Conservation (phyloP, 2,888 invertebrate species). For the Nemurella pictetii region DNA sequence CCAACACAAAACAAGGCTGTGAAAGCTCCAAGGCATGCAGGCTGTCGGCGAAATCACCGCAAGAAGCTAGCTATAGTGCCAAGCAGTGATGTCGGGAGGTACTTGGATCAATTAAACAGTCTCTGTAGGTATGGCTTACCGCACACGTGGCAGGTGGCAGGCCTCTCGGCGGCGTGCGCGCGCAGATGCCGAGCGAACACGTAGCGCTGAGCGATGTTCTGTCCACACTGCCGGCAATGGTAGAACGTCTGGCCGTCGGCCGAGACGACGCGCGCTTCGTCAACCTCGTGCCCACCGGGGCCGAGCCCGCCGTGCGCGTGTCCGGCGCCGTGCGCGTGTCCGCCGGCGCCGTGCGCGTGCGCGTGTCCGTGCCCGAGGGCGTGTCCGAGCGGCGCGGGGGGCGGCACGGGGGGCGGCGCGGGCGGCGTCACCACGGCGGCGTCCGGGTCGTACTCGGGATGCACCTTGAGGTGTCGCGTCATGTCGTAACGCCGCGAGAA, state of each 20-base stretch:
- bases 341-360: no score
- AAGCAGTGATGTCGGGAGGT: no score
- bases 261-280: slow-evolving; percentile 31
- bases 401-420: background rate
- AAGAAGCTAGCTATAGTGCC: no score
- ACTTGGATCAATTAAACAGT: no score
- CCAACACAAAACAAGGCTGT: no score
- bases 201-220: slow-evolving; percentile 47
- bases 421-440: slow-evolving; percentile 51
- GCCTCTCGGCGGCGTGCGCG: slow-evolving; percentile 60
- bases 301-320: no score
- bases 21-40: no score
- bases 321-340: no score
- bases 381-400: background rate
- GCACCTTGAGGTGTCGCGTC: slow-evolving; percentile 48
- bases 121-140: no score
- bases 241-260: slow-evolving; percentile 48
- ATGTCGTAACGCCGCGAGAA: slow-evolving; percentile 51
- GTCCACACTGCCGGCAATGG: slow-evolving; percentile 55
- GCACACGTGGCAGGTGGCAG: slow-evolving; percentile 67
- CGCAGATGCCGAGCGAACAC: slow-evolving; percentile 51
- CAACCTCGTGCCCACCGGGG: background rate
- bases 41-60: no score
- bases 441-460: slow-evolving; percentile 31
- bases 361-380: no score